Base-by-base conservation (phyloP, 2,888 invertebrate genomes). In the Drosophila kokeensis region DNA sequence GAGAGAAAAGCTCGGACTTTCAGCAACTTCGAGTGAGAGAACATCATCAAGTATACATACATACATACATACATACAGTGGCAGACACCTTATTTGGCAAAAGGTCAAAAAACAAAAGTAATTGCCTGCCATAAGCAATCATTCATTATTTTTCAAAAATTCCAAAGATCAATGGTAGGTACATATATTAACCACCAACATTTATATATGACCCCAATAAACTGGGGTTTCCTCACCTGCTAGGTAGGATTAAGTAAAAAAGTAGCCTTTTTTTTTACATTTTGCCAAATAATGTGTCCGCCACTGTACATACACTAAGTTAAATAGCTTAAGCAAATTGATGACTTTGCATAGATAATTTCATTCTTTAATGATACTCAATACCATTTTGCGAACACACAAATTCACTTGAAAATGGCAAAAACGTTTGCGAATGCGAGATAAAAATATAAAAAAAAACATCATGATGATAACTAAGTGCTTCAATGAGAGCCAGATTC, bases 31-130 rank as follows among this genome's bases (percentile, higher is more conserved):
- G 34, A 34, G 15, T 34, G 6, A 15, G 21, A 36, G 24, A 36
- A 54, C 11, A 36, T 42, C 24, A 34, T 27, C 15, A 38, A 27
- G n/a, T 62, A 34, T 52, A 55, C 29, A n/a, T 29, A 62, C n/a
- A 34, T 54, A 55, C 29, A 21, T 42, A 40, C 27, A n/a, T 42
- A 40, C 27, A n/a, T 42, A 40, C 27, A n/a, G n/a, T n/a, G n/a
- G n/a, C n/a, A n/a, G n/a, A n/a, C n/a, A n/a, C n/a, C n/a, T n/a
- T n/a, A n/a, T n/a, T n/a, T n/a, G n/a, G n/a, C n/a, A n/a, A n/a
- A n/a, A n/a, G n/a, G n/a, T n/a, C n/a, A n/a, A n/a, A n/a, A n/a
- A n/a, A n/a, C n/a, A n/a, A n/a, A n/a, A n/a, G n/a, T n/a, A n/a
- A n/a, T n/a, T n/a, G n/a, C n/a, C n/a, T n/a, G n/a, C n/a, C n/a